These are phyloP conservation scores for Hyposmocoma kahamanoa DNA, from an alignment of 1,140 invertebrate species.

Conservation along the genomic window DNA sequence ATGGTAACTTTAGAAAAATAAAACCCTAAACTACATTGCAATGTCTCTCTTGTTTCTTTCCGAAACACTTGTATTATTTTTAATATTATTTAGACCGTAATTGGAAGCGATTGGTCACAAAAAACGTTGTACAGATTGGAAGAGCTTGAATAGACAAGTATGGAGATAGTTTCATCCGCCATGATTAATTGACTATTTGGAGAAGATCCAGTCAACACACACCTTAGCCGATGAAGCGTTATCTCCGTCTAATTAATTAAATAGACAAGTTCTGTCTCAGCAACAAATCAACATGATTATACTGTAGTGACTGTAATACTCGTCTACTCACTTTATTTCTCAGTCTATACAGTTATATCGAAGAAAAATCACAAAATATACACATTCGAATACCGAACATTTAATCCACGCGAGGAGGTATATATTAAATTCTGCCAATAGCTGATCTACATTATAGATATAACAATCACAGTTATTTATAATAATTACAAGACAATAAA, in stretches of 20 bases:
- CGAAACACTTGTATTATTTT: conserved; percentile 9
- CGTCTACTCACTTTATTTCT: conserved; percentile 2
- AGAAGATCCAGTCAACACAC: no score
- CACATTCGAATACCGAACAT: conserved; percentile 16
- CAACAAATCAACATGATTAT: not conserved
- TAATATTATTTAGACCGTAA: conserved; percentile 27
- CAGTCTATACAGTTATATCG: conserved; percentile 2
- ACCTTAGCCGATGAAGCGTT: conserved; percentile 9
- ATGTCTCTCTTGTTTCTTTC: conserved; percentile 48
- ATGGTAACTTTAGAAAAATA: conserved; percentile 70
- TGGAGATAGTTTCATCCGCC: not conserved
- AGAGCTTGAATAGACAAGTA: conserved; percentile 21
- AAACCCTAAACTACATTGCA: conserved; percentile 52
- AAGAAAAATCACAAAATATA: conserved; percentile 25
- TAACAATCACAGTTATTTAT: conserved; percentile 41
- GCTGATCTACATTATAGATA: conserved; percentile 21
- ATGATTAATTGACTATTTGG: no score
- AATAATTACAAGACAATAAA: conserved; percentile 36
- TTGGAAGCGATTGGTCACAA: conserved; percentile 32
- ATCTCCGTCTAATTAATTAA: not conserved
- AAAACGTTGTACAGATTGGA: conserved; percentile 19
- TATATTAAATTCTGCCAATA: conserved; percentile 29
- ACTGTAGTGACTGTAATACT: not conserved
- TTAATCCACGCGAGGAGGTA: conserved; percentile 35
- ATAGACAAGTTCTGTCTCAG: not conserved